Evolutionary conservation across 2,888 invertebrate genomes (phyloP).

Genomic region (Diaperis boleti): DNA sequence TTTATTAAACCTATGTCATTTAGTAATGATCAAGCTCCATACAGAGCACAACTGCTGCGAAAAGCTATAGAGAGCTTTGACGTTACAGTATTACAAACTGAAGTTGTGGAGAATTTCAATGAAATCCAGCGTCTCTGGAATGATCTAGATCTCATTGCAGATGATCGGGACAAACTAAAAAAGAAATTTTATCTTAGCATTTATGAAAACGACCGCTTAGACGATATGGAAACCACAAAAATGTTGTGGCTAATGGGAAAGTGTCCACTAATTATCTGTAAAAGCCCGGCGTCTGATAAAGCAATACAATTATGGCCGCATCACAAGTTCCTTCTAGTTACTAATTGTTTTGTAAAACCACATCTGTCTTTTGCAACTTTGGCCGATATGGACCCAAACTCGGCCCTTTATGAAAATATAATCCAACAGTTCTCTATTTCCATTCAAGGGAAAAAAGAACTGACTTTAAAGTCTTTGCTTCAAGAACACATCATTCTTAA

Average conservation of each 20-base stretch:
- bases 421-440: not conserved
- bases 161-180: not conserved
- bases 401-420: not conserved
- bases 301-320: not conserved
- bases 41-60: not conserved
- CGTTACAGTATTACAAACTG: not conserved
- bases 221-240: not conserved
- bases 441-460: not conserved
- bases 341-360: too few species aligned
- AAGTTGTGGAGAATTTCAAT: not conserved
- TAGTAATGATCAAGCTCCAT: not conserved
- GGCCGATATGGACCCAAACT: not conserved
- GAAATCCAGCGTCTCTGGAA: not conserved
- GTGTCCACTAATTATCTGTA: not conserved
- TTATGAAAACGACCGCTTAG: not conserved
- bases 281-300: not conserved
- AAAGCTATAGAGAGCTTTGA: not conserved
- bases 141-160: not conserved
- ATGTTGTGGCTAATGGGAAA: not conserved
- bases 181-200: not conserved
- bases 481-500: not conserved
- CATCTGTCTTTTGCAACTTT: not conserved
- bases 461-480: not conserved
- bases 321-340: slow-evolving; percentile 1
- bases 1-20: not conserved